Conservation (phyloP, 2,113 vertebrate species). For the Pachycephala philippinensis region DNA sequence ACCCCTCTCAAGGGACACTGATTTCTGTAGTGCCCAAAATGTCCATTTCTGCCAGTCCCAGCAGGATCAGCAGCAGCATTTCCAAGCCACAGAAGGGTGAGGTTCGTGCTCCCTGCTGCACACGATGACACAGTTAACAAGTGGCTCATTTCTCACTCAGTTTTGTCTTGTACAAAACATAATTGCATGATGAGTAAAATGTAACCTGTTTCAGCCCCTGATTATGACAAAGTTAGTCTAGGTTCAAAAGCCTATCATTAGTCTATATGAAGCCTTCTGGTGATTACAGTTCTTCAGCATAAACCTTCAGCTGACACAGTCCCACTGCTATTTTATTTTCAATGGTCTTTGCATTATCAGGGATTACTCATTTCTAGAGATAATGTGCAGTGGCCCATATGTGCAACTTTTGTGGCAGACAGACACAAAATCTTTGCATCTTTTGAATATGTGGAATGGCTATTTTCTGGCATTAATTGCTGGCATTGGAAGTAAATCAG, state of each 20-base stretch:
- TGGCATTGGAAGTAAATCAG: not conserved
- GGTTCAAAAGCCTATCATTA: not conserved
- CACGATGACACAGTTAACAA: not conserved
- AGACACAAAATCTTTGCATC: not conserved
- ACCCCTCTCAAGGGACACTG: not conserved
- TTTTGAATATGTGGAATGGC: not conserved
- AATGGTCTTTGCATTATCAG: not conserved
- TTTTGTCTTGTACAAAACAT: not conserved
- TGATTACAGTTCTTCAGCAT: not conserved
- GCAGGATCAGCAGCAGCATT: not conserved
- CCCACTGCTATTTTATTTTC: not conserved
- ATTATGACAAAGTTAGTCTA: not conserved
- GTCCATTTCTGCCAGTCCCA: not conserved
- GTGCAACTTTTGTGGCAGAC: not conserved
- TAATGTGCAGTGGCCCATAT: not conserved
- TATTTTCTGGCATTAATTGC: not conserved
- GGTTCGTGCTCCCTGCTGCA: fast-evolving
- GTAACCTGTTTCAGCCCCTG: not conserved
- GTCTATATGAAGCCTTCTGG: not conserved
- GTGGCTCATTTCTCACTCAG: not conserved
- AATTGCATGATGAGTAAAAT: not conserved
- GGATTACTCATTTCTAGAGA: not conserved
- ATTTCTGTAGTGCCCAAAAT: not conserved
- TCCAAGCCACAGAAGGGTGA: not conserved
- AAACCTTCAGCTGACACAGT: not conserved